These are phyloP conservation scores for Adelges cooleyi DNA, from an alignment of 1,140 invertebrate species.

Conservation along the genomic window DNA sequence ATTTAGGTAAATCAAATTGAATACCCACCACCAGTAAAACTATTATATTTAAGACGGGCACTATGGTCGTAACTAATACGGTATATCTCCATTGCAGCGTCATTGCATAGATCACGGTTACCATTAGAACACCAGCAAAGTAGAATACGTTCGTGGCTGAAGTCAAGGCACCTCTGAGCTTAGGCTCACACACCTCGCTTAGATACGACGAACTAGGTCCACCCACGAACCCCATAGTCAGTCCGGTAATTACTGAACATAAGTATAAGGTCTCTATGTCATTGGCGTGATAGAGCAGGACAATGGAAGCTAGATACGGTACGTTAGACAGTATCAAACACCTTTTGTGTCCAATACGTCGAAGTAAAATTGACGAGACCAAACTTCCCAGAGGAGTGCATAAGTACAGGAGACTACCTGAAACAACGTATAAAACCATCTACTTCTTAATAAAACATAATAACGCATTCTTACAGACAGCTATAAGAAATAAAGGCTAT, in stretches of 20 bases:
- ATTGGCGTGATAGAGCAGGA: conserved; percentile 32
- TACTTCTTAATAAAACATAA: no score
- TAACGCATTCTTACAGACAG: no score
- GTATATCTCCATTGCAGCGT: conserved; percentile 5
- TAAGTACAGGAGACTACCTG: conserved; percentile 35
- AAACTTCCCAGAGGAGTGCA: conserved; percentile 34
- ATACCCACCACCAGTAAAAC: background rate
- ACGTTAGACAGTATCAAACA: conserved; percentile 36
- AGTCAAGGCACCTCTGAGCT: conserved; percentile 30
- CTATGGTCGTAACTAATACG: background rate
- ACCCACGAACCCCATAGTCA: conserved; percentile 41
- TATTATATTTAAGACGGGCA: background rate
- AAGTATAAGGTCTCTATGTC: conserved; percentile 27
- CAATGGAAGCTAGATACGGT: conserved; percentile 33
- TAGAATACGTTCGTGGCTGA: conserved; percentile 10
- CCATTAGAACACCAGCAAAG: background rate
- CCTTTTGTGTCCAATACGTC: conserved; percentile 33
- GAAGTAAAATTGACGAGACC: conserved; percentile 33
- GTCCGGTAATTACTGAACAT: conserved; percentile 29
- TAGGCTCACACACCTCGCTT: conserved; percentile 41
- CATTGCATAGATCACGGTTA: background rate
- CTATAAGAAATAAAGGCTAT: no score
- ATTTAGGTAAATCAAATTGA: background rate
- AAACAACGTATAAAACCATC: no score
- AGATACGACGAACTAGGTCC: conserved; percentile 43